phyloP scores from a whole-genome alignment of 2,888 invertebrate species.

The Rutpela maculata region DNA sequence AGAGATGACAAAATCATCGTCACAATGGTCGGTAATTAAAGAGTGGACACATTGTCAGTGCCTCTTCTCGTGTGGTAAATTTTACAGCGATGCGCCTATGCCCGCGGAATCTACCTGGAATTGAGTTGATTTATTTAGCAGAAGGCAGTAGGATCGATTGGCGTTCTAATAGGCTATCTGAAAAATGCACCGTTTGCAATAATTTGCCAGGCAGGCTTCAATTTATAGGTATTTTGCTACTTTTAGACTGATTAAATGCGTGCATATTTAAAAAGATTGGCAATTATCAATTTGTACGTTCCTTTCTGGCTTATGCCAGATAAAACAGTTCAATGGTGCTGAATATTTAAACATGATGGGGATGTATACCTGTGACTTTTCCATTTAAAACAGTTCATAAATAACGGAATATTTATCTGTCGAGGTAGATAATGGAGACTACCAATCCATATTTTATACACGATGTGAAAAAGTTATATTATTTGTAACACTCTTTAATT shows the following conservation, averaged over 20 bases:
- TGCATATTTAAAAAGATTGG: conserved; percentile 39
- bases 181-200: conserved; percentile 59
- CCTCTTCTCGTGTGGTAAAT: neutral
- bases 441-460: neutral
- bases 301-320: neutral
- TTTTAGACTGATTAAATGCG: conserved; percentile 44
- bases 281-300: conserved; percentile 8
- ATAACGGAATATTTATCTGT: neutral
- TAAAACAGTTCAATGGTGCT: neutral
- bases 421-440: neutral
- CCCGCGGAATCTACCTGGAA: conserved; percentile 45
- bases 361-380: neutral
- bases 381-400: neutral
- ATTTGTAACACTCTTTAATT: neutral
- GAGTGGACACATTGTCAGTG: neutral
- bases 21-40: too few relatives aligned
- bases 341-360: neutral
- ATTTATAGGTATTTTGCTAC: conserved; percentile 28
- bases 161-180: conserved; percentile 52
- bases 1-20: too few relatives aligned
- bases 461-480: neutral
- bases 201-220: conserved; percentile 44
- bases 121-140: conserved; percentile 50
- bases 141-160: conserved; percentile 47
- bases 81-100: neutral